Base-by-base conservation (phyloP, 2,113 vertebrate species). In the Periophthalmodon schlosseri region DNA sequence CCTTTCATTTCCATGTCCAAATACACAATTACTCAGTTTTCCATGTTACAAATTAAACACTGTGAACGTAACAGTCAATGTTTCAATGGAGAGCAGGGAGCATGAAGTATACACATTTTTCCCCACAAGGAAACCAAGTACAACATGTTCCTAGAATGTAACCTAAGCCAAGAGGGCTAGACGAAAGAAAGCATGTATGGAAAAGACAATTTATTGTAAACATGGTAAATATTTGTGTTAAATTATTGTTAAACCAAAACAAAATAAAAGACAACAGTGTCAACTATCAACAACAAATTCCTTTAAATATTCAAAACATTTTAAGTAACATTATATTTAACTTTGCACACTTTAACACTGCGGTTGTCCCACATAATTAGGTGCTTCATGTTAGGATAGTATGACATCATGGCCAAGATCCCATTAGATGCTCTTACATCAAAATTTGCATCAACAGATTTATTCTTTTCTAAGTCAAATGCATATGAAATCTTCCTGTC, bases 321-420 rank as follows among this genome's bases (percentile, higher is more conserved):
- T 78, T 89, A 68, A 63, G 47, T 81, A 28, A 67, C 69, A 54
- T 88, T 88, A 88, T 93, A 89, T 61, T 73, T 89, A 20, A 96
- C 90, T n/a, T 92, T 94, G 77, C 97, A 98, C 0, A 88, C 78
- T 90, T 93, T 95, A 64, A 97, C 72, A 34, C 87, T 92, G 49
- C 93, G 92, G 5, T 94, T 93, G 78, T 98, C 95, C 96, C 96
- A 98, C 0, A 96, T 92, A 6, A 95, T 95, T 74, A 97, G 63
- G 20, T 89, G 86, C 52, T 77, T 89, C 73, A 94, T 93, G 64
- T 91, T 89, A 18, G 92, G 91, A 44, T 94, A 96, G 83, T 97
- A 98, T 0, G 96, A 96, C 20, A 97, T 67, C 96, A 97, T 97
- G 5, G 96, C 94, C 69, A 98, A 91, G 39, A 94, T 91, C 7